phyloP scores from a whole-genome alignment of 1,140 invertebrate genomes.

The Ganaspis sp. region DNA sequence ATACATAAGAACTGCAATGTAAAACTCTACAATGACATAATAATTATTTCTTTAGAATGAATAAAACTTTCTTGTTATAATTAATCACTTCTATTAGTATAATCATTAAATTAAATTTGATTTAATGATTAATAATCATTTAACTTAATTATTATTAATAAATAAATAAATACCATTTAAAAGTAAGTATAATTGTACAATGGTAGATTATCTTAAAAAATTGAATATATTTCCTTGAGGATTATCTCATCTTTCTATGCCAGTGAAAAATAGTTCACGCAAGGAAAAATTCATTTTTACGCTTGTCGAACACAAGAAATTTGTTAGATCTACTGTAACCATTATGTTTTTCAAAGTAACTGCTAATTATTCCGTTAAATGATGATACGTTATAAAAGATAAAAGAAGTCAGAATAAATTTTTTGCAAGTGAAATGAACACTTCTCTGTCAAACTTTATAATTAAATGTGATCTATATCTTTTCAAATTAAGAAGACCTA shows the following conservation, averaged over 20 bases:
- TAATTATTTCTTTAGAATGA: too few relatives aligned
- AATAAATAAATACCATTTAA: too few relatives aligned
- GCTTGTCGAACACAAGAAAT: slow-evolving; percentile 4
- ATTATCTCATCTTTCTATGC: neutral
- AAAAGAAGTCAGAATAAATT: slow-evolving; percentile 16
- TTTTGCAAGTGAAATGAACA: slow-evolving; percentile 31
- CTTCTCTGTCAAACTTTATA: neutral
- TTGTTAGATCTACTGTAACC: neutral
- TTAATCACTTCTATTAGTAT: too few relatives aligned
- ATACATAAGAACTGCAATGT: too few relatives aligned
- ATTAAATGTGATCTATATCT: too few relatives aligned
- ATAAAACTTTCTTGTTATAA: too few relatives aligned
- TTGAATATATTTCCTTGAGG: neutral
- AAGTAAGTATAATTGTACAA: too few relatives aligned
- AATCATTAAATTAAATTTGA: too few relatives aligned
- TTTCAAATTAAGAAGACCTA: too few relatives aligned
- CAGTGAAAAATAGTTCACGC: neutral
- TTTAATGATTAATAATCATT: too few relatives aligned
- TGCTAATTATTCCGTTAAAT: neutral
- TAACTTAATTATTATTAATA: too few relatives aligned
- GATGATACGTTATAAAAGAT: neutral
- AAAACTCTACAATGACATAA: too few relatives aligned
- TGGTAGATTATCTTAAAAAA: neutral
- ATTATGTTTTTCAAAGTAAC: neutral
- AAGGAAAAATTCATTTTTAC: slow-evolving; percentile 6